Conservation (phyloP, 2,113 vertebrate species). For the Toxostoma redivivum region DNA sequence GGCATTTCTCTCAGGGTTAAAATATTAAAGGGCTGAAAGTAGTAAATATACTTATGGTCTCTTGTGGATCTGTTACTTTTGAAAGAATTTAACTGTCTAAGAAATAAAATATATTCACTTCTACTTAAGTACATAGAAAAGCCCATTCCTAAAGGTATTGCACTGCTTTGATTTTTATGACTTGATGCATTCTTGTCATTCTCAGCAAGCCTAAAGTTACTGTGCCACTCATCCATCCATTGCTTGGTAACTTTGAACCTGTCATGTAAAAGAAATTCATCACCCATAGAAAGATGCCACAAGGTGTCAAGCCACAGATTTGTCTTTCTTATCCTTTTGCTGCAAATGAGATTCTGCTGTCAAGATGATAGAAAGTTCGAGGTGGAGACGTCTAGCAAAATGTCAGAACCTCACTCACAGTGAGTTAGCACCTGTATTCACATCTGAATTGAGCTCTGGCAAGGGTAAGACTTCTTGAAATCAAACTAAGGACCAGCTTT, state of each 20-base stretch:
- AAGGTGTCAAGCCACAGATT: conserved; percentile 66
- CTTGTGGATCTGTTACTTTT: background rate
- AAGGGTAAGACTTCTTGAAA: background rate
- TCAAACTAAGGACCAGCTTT: background rate
- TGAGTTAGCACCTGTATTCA: conserved; percentile 25
- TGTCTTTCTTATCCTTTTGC: conserved; percentile 69
- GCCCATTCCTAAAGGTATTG: background rate
- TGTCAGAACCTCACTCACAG: conserved; percentile 35
- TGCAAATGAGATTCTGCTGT: conserved; percentile 70
- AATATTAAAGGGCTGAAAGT: background rate
- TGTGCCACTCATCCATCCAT: conserved; percentile 44
- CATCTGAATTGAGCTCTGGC: background rate
- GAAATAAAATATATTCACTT: background rate
- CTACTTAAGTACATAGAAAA: background rate
- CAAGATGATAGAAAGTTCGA: conserved; percentile 66
- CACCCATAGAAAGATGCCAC: conserved; percentile 57
- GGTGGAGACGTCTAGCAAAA: conserved; percentile 30
- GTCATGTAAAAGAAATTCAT: conserved; percentile 64
- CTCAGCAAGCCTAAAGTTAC: conserved; percentile 24
- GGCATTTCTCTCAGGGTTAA: background rate
- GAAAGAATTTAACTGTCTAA: background rate
- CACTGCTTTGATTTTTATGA: conserved; percentile 30
- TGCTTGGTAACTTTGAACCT: conserved; percentile 63
- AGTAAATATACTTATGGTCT: background rate
- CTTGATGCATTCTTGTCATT: conserved; percentile 43